Evolutionary conservation across 2,797 vertebrate species (phyloP).

Genomic region (Cephalopachus bancanus): DNA sequence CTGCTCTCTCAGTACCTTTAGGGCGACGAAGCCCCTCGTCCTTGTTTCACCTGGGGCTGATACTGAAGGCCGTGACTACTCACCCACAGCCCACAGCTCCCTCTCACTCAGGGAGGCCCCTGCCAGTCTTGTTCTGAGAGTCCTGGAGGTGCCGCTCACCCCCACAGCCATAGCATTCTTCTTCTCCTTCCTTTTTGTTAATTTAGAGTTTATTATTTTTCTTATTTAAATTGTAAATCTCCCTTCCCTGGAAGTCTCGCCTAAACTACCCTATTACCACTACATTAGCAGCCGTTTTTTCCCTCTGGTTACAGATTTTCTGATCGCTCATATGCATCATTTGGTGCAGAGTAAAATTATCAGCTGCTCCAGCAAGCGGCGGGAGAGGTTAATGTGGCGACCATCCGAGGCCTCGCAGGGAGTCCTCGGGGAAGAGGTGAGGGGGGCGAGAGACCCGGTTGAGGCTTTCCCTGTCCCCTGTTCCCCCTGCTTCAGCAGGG

Average conservation of each 20-base stretch:
- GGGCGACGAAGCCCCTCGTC: not conserved
- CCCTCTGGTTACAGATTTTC: conserved; percentile 52
- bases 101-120: not conserved
- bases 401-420: not conserved
- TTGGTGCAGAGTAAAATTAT: not conserved
- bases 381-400: conserved; percentile 27
- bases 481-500: not conserved
- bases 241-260: conserved; percentile 65
- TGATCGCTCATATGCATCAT: not conserved
- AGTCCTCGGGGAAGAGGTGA: not conserved
- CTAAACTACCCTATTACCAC: conserved; percentile 62
- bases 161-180: not conserved
- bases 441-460: not conserved
- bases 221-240: conserved; percentile 83
- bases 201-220: conserved; percentile 78
- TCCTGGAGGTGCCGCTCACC: fast-evolving
- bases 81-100: not conserved
- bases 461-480: not conserved
- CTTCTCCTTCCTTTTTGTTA: conserved; percentile 44
- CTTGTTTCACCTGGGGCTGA: not conserved
- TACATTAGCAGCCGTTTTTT: not conserved
- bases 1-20: too few relatives aligned
- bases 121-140: not conserved
- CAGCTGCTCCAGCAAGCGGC: not conserved
- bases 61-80: not conserved